phyloP scores from a whole-genome alignment of 1,140 invertebrate species.

The Drosophila neocordata region DNA sequence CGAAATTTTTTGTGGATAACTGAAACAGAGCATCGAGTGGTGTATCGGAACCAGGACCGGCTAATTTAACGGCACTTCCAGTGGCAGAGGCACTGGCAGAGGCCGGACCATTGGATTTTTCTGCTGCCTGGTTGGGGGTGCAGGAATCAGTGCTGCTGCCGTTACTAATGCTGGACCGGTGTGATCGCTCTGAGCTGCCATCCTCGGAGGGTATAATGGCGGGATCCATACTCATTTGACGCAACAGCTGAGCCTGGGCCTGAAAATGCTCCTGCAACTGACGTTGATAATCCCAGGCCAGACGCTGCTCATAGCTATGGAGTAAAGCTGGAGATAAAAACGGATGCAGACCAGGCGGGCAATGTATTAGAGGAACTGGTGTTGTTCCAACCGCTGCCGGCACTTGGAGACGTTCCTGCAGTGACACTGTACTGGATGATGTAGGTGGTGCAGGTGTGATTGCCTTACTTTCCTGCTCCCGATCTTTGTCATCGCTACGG shows the following conservation, averaged over 20 bases:
- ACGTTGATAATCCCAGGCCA: slow-evolving; percentile 85
- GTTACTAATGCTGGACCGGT: slow-evolving; percentile 83
- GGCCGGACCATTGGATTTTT: neutral
- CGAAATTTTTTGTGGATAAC: slow-evolving; percentile 98
- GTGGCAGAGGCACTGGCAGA: neutral
- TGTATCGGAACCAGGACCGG: slow-evolving; percentile 85
- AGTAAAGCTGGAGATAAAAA: slow-evolving; percentile 74
- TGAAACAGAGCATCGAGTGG: slow-evolving; percentile 97
- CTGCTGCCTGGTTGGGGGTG: slow-evolving; percentile 83
- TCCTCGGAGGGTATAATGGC: slow-evolving; percentile 77
- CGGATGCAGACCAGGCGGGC: slow-evolving; percentile 56
- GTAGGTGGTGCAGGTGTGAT: slow-evolving; percentile 3
- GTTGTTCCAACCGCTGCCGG: slow-evolving; percentile 10
- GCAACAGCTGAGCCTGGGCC: slow-evolving; percentile 73
- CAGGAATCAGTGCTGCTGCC: slow-evolving; percentile 87
- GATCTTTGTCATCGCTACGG: slow-evolving; percentile 81
- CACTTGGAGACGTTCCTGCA: slow-evolving; percentile 35
- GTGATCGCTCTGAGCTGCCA: slow-evolving; percentile 84
- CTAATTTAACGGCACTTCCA: slow-evolving; percentile 30
- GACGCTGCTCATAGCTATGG: slow-evolving; percentile 83
- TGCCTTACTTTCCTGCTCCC: slow-evolving; percentile 2
- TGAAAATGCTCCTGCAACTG: slow-evolving; percentile 83
- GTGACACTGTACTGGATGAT: slow-evolving; percentile 1
- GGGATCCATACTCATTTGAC: slow-evolving; percentile 81
- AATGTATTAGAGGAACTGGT: slow-evolving; percentile 23